Percentiles rank a stretch among this genome's conserved stretches.
phyloP scores from a whole-genome alignment of 2,797 vertebrate species.

The Arvicola amphibius region DNA sequence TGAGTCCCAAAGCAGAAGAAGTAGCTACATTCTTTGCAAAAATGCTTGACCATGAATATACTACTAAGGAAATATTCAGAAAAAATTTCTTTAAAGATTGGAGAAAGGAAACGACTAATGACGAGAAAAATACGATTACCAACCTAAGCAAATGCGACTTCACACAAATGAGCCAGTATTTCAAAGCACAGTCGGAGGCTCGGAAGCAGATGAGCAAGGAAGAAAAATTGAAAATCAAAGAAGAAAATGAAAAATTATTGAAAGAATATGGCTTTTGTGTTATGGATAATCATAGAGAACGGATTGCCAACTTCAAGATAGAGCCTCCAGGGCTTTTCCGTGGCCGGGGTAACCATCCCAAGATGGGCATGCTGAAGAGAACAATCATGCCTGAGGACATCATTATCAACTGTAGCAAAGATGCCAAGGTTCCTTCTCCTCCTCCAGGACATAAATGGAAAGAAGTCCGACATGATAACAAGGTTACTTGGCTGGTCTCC shows the following conservation, averaged over 20 bases:
- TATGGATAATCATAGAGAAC: slow-evolving; percentile 98
- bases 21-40: slow-evolving; percentile 99
- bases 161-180: slow-evolving; percentile 94
- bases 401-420: slow-evolving; percentile 98
- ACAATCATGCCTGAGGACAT: slow-evolving; percentile 95
- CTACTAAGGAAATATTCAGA: slow-evolving; percentile 98
- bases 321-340: slow-evolving; percentile 96
- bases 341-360: slow-evolving; percentile 96
- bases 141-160: slow-evolving; percentile 98
- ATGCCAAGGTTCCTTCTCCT: slow-evolving; percentile 94
- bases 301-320: slow-evolving; percentile 97
- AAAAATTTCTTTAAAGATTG: slow-evolving; percentile 99
- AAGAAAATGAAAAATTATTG: slow-evolving; percentile 93
- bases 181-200: slow-evolving; percentile 97
- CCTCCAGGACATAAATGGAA: slow-evolving; percentile 96
- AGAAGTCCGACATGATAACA: slow-evolving; percentile 96
- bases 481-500: slow-evolving; percentile 97
- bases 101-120: slow-evolving; percentile 99
- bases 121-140: slow-evolving; percentile 94
- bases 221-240: slow-evolving; percentile 97
- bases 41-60: slow-evolving; percentile 99
- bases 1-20: slow-evolving; percentile 96
- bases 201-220: slow-evolving; percentile 98
- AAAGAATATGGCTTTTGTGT: slow-evolving; percentile 96
- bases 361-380: slow-evolving; percentile 97